These are phyloP conservation scores for Epirrhoe tristata DNA, from an alignment of 2,888 invertebrate genomes.

Conservation along the genomic window DNA sequence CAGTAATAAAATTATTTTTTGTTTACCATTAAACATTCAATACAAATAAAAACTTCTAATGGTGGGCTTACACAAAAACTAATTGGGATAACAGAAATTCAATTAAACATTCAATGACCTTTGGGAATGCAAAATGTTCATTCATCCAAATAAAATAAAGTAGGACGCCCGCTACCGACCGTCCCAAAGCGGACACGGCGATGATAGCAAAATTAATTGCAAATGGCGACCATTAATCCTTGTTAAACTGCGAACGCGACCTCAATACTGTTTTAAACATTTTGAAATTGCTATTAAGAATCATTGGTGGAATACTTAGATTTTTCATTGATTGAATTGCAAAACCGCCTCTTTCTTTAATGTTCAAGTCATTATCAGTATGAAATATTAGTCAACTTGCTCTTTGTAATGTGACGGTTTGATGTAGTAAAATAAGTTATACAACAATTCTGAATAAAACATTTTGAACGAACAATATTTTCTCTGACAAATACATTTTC, in stretches of 20 bases:
- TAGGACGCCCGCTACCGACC: conserved; percentile 46
- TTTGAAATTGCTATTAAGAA: conserved; percentile 5
- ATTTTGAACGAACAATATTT: neutral
- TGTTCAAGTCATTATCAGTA: neutral
- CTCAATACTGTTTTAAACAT: conserved; percentile 46
- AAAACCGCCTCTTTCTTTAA: neutral
- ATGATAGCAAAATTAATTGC: conserved; percentile 60
- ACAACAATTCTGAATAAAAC: neutral
- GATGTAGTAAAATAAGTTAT: too few relatives aligned
- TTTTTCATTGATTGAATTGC: neutral
- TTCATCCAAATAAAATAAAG: conserved; percentile 52
- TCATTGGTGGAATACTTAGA: neutral
- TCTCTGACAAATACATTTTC: conserved; percentile 5
- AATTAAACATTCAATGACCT: conserved; percentile 40
- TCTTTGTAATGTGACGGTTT: too few relatives aligned
- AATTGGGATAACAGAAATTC: conserved; percentile 25
- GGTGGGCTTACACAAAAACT: neutral
- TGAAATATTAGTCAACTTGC: neutral
- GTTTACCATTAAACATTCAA: neutral
- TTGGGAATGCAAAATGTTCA: conserved; percentile 41
- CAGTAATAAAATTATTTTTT: neutral
- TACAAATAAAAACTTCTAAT: conserved; percentile 3
- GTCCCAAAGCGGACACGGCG: conserved; percentile 52
- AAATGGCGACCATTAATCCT: conserved; percentile 63
- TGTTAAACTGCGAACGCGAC: conserved; percentile 59